phyloP scores from a whole-genome alignment of 2,888 invertebrate genomes.

The Heliconius cydno region DNA sequence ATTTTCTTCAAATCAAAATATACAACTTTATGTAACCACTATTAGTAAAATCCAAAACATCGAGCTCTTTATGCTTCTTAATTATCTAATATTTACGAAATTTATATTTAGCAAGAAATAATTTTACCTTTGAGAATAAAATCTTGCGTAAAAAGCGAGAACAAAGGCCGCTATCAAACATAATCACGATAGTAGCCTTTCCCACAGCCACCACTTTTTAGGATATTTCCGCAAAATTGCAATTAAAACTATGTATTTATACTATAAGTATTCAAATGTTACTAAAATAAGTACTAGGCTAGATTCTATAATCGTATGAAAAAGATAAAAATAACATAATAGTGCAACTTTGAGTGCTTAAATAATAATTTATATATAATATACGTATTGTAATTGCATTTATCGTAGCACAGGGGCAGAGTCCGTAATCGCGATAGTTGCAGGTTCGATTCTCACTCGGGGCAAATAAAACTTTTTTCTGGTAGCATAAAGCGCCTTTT shows the following conservation, averaged over 20 bases:
- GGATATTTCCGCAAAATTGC: slow-evolving; percentile 34
- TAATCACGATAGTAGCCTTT: slow-evolving; percentile 25
- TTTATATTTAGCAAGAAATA: slow-evolving; percentile 33
- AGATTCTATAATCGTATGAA: not conserved
- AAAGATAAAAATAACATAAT: not conserved
- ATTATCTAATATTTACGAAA: slow-evolving; percentile 39
- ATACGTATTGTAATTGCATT: not conserved
- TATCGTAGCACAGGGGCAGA: not conserved
- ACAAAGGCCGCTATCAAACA: slow-evolving; percentile 31
- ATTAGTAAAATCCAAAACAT: slow-evolving; percentile 4
- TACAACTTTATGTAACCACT: not conserved
- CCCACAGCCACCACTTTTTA: slow-evolving; percentile 29
- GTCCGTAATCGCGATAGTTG: too few species aligned
- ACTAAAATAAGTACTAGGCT: not conserved
- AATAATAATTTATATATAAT: not conserved
- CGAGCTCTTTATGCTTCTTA: not conserved
- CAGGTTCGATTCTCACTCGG: not conserved
- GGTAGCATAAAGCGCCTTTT: not conserved
- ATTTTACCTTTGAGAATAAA: slow-evolving; percentile 40
- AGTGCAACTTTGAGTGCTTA: not conserved
- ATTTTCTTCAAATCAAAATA: not conserved
- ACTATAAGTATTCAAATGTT: not conserved
- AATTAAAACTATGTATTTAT: slow-evolving; percentile 12
- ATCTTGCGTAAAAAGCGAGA: slow-evolving; percentile 37
- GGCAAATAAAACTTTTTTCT: not conserved